Conservation (phyloP, 2,888 invertebrate genomes). For the Merodon equestris region DNA sequence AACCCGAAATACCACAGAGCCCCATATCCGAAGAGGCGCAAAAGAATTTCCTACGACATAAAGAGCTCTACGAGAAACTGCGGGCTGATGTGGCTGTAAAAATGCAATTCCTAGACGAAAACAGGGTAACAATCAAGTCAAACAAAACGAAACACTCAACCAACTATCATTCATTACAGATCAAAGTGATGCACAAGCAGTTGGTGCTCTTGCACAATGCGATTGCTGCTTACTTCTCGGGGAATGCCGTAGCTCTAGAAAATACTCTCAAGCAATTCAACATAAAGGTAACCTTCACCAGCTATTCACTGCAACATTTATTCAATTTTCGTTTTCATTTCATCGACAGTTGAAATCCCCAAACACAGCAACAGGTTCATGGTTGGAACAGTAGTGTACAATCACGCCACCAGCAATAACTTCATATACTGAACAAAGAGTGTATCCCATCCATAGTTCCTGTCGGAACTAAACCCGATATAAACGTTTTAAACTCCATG, state of each 20-base stretch:
- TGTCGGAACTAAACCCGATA: conserved; percentile 54
- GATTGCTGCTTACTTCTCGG: conserved; percentile 97
- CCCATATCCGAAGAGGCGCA: conserved; percentile 89
- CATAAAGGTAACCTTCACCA: conserved; percentile 89
- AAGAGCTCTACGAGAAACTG: conserved; percentile 94
- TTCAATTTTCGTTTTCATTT: conserved; percentile 9
- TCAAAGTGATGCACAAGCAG: conserved; percentile 99
- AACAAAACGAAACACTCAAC: background rate
- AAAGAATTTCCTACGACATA: conserved; percentile 89
- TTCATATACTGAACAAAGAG: conserved; percentile 36
- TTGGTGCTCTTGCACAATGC: conserved; percentile 97
- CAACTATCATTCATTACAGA: conserved; percentile 81
- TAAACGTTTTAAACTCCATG: conserved; percentile 47
- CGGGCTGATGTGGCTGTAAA: conserved; percentile 96
- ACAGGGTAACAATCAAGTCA: conserved; percentile 84
- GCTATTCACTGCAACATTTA: background rate
- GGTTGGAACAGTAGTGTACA: conserved; percentile 86
- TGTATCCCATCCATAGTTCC: conserved; percentile 68
- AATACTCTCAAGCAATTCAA: conserved; percentile 97
- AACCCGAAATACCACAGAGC: conserved; percentile 80
- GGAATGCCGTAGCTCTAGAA: conserved; percentile 95
- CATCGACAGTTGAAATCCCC: conserved; percentile 83
- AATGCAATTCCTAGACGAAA: conserved; percentile 97
- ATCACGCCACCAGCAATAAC: conserved; percentile 27
- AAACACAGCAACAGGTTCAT: conserved; percentile 87